Base-by-base conservation (phyloP, 2,797 vertebrate genomes). In the Nannoperca obscura region DNA sequence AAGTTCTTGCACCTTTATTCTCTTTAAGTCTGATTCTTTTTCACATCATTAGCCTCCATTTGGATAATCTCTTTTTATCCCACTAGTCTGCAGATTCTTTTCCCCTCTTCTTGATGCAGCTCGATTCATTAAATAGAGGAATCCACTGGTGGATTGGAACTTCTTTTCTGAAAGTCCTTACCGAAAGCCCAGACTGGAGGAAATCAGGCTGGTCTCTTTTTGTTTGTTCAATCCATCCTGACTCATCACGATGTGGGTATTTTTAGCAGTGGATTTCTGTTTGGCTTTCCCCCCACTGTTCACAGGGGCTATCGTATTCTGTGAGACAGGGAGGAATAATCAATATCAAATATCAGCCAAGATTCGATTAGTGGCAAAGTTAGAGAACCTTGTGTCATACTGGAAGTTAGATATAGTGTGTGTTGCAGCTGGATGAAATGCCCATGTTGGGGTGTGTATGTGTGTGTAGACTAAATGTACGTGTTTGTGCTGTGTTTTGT, bases 211-310 rank as follows among this genome's bases (percentile, higher is more conserved):
- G 70, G 46, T 60, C 73, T 86, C 82, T 81, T 89, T 89, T 78
- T 91, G 86, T 93, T 89, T 90, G 86, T 79, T 87, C 77, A 62
- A 66, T 90, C 90, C 86, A 81, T 91, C 87, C 90, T 94, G 93
- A 91, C 88, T 95, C 91, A 93, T 91, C 90, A 76, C 36, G 59
- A 84, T 60, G n/a, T 14, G 74, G 83, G 71, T 94, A 93, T 94
- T 94, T 95, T 93, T 92, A 95, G 91, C 87, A 11, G 27, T 82
- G 71, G 85, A 90, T 92, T 94, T 91, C 88, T 86, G 87, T 92
- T 91, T 85, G 86, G 66, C 85, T 77, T 67, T 68, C 36, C 70
- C 71, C 70, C 44, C 52, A 46, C 81, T 76, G 59, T 83, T 85
- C 84, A 67, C 67, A 54, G 82, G 65, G 71, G 68, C 72, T 83